Base-by-base conservation (phyloP, 2,888 invertebrate genomes). In the Diaphora mendica region DNA sequence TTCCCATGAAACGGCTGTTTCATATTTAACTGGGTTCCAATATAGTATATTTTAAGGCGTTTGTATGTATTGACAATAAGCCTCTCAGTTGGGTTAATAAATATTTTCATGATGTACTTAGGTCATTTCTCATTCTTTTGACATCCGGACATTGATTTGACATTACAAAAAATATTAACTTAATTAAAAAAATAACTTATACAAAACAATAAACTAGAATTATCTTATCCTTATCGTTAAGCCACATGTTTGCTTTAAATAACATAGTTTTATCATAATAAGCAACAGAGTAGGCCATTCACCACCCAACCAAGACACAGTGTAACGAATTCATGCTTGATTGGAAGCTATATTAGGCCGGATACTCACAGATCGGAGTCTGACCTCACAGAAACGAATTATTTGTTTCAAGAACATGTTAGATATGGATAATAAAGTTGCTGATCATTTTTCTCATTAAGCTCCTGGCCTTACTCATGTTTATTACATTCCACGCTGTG, bases 371-470 rank as follows among this genome's bases (percentile, higher is more conserved):
- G 64, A 74, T 79, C 79, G 71, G 30, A 79, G 70, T 72, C 68
- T 83, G 80, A 84, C 82, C 84, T 84, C 80, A 79, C 73, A 75
- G 68, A 80, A 79, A 81, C 84, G 74, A 78, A 74, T 80, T 70
- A 79, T 85, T 78, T 77, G 71, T 82, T 86, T 86, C 89, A 90
- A 90, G 87, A 86, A 85, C 88, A 79, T 80, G 88, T 93, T 91
- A 88, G 92, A 82, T 74, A 91, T 87, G 91, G 88, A 65, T 85
- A 88, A 93, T 92, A 91, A 91, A 86, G 85, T 75, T 81, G 62
- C 72, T 83, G 83, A 85, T 82, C 78, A 83, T 83, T 85, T 84
- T 82, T 85, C 82, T 86, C 85, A 87, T 86, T 85, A 87, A 81
- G 85, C 88, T 89, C 72, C 89, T 76, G 85, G 86, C 86, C 85